Base-by-base conservation (phyloP, 2,797 vertebrate genomes). In the Threskiornis aethiopicus region DNA sequence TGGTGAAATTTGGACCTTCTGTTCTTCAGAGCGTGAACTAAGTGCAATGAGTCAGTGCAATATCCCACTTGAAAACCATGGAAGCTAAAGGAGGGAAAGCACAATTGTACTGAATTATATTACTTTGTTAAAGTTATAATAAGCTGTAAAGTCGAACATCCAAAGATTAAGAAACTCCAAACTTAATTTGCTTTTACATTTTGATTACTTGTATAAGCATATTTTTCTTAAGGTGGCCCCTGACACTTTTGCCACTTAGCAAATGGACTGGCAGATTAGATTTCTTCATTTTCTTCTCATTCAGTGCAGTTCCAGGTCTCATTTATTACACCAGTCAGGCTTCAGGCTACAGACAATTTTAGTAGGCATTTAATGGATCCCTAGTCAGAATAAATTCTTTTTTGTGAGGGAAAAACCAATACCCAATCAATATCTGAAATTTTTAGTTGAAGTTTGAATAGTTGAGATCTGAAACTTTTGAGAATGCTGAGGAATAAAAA, bases 1-100 rank as follows among this genome's bases (percentile, higher is more conserved):
- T 29, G 16, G 16, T 57, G 87, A 89, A 93, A 66, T 90, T 84
- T 82, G 62, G 26, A 76, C 82, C 46, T 76, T 57, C 11, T 71
- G 19, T 51, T 78, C 41, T 41, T 69, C 46, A 39, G 51, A 58
- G 39, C 1, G 1, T 72, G 47, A 79, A 29, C 16, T 7, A n/a
- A 66, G 42, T 18, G 21, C 47, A 16, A 7, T 37, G 54, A 58
- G 18, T 37, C 28, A 46, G 8, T 57, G 70, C 13, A 26, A 2
- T 2, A 9, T 61, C 37, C 14, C 0, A 0, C 31, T 13, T 61
- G 25, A 76, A 66, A 76, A 51, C 12, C 12, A 3, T 18, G 28
- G 42, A 70, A 49, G 37, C 18, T 86, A 17, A 70, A 83, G 39
- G 42, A 47, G 35, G 47, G 19, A 46, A 79, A 70, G 19, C 21